These are phyloP conservation scores for Diaphora mendica DNA, from an alignment of 2,888 invertebrate species.

Conservation along the genomic window DNA sequence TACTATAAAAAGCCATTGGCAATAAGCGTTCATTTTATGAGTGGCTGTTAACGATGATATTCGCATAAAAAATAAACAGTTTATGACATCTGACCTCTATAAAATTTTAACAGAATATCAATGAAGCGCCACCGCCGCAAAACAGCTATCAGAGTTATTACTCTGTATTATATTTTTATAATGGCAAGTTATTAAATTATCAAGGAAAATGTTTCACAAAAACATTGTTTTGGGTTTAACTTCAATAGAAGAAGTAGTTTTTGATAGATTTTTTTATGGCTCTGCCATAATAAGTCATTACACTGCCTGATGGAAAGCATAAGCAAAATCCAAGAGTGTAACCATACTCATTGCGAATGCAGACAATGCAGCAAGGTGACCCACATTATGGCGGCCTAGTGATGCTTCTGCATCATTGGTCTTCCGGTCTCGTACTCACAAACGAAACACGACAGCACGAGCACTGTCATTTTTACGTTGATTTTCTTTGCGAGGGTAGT, in stretches of 20 bases:
- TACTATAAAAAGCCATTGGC: slow-evolving; percentile 3
- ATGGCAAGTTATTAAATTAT: neutral
- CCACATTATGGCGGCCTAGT: no score
- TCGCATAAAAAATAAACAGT: slow-evolving; percentile 14
- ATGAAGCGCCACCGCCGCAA: neutral
- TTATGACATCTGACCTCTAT: slow-evolving; percentile 14
- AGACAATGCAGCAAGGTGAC: no score
- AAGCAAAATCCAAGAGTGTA: no score
- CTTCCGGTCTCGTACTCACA: no score
- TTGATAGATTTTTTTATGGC: neutral
- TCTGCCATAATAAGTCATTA: no score
- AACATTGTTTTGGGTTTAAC: neutral
- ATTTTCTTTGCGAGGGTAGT: no score
- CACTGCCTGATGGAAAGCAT: no score
- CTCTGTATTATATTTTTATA: slow-evolving; percentile 4
- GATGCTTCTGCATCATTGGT: no score
- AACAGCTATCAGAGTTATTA: slow-evolving; percentile 13
- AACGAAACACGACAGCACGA: no score
- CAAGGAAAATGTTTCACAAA: neutral
- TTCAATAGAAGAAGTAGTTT: neutral
- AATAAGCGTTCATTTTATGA: slow-evolving; percentile 11
- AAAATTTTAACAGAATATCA: slow-evolving; percentile 14
- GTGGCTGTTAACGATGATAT: slow-evolving; percentile 17
- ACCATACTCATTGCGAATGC: no score
- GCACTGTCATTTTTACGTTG: no score